A percentile compares a stretch with the other conserved stretches of the same genome.
phyloP scores from a whole-genome alignment of 2,113 vertebrate genomes.

The Alouatta palliata region DNA sequence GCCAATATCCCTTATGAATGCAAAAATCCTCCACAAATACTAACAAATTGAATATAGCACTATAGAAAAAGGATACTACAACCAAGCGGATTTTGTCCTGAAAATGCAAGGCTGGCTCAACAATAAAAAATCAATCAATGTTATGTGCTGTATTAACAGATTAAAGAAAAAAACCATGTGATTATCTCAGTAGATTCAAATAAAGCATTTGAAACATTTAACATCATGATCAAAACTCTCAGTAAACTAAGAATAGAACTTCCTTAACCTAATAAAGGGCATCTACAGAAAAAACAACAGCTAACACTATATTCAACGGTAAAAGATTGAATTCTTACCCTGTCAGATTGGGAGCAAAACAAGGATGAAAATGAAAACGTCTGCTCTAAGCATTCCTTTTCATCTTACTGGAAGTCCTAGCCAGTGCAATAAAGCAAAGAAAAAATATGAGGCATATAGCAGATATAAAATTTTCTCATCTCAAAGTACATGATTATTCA shows the following conservation, averaged over 20 bases:
- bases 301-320: neutral
- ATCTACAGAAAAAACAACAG: neutral
- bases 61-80: neutral
- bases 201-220: neutral
- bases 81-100: neutral
- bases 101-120: neutral
- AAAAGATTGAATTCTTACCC: neutral
- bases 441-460: neutral
- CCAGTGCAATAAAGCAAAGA: neutral
- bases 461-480: neutral
- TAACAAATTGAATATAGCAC: neutral
- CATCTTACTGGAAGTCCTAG: neutral
- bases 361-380: too few species aligned
- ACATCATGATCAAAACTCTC: neutral
- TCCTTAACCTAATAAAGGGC: neutral
- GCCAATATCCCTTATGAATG: neutral
- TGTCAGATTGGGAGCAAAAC: neutral
- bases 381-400: neutral
- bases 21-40: neutral
- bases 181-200: neutral
- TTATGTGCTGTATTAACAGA: neutral
- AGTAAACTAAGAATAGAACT: neutral
- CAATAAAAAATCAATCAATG: neutral
- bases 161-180: neutral
- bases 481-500: neutral